Evolutionary conservation across 2,113 vertebrate genomes (phyloP).

Genomic region (Bagarius yarrelli): DNA sequence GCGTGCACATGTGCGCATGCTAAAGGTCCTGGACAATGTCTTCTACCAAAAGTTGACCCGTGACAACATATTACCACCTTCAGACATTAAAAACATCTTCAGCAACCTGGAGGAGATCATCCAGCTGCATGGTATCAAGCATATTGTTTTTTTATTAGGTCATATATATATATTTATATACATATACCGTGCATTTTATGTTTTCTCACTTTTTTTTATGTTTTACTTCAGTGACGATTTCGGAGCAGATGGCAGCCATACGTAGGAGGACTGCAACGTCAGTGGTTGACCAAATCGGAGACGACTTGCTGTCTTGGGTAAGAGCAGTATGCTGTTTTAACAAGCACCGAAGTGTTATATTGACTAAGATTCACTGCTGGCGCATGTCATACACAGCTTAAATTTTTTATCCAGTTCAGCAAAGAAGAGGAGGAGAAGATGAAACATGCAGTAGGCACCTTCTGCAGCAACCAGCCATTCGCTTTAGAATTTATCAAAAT

Average conservation of each 20-base stretch:
- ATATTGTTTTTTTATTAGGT: neutral
- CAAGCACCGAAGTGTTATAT: neutral
- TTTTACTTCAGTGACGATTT: slow-evolving; percentile 75
- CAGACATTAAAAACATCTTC: slow-evolving; percentile 87
- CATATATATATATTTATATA: neutral
- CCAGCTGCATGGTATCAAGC: slow-evolving; percentile 82
- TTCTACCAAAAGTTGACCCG: slow-evolving; percentile 88
- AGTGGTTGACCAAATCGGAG: slow-evolving; percentile 90
- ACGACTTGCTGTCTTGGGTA: slow-evolving; percentile 92
- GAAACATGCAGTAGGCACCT: slow-evolving; percentile 85
- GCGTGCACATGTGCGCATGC: slow-evolving; percentile 84
- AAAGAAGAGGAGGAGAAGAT: slow-evolving; percentile 88
- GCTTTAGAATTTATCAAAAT: slow-evolving; percentile 94
- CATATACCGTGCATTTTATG: neutral
- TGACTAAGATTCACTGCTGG: neutral
- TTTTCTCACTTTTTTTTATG: neutral
- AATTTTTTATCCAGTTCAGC: slow-evolving; percentile 79
- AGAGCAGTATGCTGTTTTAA: slow-evolving; percentile 43
- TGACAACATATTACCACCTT: slow-evolving; percentile 80
- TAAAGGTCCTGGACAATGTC: slow-evolving; percentile 88
- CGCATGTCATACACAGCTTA: neutral
- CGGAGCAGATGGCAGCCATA: slow-evolving; percentile 88
- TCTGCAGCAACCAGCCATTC: slow-evolving; percentile 96
- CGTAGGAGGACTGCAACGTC: slow-evolving; percentile 86
- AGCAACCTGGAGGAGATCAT: slow-evolving; percentile 93